Conservation (phyloP, 2,888 invertebrate species). For the Drosophila histrio region DNA sequence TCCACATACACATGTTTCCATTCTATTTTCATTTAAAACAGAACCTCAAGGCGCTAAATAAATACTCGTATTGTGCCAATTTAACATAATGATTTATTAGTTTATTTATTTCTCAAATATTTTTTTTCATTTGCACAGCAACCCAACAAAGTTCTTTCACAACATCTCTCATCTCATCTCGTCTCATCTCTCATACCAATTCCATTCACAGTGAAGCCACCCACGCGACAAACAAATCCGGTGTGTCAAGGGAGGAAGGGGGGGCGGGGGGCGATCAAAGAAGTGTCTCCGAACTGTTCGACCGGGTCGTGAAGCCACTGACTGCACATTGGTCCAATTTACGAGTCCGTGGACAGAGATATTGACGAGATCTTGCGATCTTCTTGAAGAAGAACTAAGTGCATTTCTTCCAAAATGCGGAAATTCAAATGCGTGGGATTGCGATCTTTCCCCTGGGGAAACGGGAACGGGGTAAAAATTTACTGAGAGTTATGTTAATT, state of each 20-base stretch:
- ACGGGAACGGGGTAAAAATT: background rate
- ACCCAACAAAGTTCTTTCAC: conserved; percentile 66
- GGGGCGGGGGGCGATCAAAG: background rate
- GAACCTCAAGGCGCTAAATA: conserved; percentile 48
- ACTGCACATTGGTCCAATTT: conserved; percentile 55
- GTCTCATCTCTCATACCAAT: background rate
- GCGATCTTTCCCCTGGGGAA: background rate
- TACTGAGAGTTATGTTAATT: conserved; percentile 79
- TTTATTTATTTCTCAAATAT: conserved; percentile 74
- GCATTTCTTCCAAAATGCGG: conserved; percentile 66
- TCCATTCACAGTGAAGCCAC: conserved; percentile 33
- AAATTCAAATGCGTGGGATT: conserved; percentile 69
- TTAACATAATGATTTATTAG: conserved; percentile 77
- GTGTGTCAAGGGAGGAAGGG: conserved; percentile 24
- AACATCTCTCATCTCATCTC: conserved; percentile 39
- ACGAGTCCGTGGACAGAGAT: conserved; percentile 60
- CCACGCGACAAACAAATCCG: conserved; percentile 51
- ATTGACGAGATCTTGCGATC: conserved; percentile 46
- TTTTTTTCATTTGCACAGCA: conserved; percentile 59
- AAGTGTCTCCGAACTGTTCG: conserved; percentile 58
- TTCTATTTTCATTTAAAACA: conserved; percentile 67
- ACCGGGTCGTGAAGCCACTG: conserved; percentile 51
- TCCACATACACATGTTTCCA: conserved; percentile 68
- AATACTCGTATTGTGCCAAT: conserved; percentile 66
- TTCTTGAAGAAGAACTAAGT: conserved; percentile 35